Evolutionary conservation across 2,888 invertebrate species (phyloP).

Genomic region (Drosophila anomalata): DNA sequence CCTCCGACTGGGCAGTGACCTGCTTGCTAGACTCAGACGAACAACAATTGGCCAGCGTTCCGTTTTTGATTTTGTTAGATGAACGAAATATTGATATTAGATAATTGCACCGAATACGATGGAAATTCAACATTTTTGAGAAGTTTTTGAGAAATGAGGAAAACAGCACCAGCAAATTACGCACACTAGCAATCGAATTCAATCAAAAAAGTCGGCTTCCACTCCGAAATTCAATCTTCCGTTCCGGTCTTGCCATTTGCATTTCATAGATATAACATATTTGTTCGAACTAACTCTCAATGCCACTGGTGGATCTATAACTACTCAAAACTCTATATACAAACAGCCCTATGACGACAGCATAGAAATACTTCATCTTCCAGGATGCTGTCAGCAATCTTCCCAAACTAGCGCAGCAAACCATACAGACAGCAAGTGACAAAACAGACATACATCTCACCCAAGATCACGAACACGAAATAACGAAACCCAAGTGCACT

Average conservation of each 20-base stretch:
- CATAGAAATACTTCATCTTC: constrained; percentile 54
- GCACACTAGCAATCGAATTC: constrained; percentile 5
- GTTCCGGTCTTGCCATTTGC: constrained; percentile 51
- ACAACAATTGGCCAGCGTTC: constrained; percentile 64
- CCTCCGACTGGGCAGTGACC: constrained; percentile 34
- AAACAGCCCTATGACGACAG: constrained; percentile 23
- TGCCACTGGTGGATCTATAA: constrained; percentile 72
- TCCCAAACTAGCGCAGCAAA: constrained; percentile 46
- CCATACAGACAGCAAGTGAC: constrained; percentile 34
- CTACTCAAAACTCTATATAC: constrained; percentile 28
- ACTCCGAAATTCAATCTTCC: constrained; percentile 60
- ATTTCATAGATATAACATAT: constrained; percentile 29
- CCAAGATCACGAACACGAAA: constrained; percentile 44
- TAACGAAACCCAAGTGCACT: constrained; percentile 68
- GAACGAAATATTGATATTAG: constrained; percentile 58
- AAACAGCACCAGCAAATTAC: constrained; percentile 22
- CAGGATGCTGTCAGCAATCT: constrained; percentile 47
- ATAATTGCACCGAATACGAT: constrained; percentile 56
- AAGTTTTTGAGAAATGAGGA: constrained; percentile 30
- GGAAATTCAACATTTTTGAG: constrained; percentile 40
- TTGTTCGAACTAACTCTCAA: constrained; percentile 61
- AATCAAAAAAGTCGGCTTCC: constrained; percentile 54
- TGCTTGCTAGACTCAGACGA: constrained; percentile 52
- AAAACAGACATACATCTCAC: constrained; percentile 32
- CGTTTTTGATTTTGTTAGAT: constrained; percentile 42